phyloP scores from a whole-genome alignment of 1,140 invertebrate species.

The Cydia fagiglandana region DNA sequence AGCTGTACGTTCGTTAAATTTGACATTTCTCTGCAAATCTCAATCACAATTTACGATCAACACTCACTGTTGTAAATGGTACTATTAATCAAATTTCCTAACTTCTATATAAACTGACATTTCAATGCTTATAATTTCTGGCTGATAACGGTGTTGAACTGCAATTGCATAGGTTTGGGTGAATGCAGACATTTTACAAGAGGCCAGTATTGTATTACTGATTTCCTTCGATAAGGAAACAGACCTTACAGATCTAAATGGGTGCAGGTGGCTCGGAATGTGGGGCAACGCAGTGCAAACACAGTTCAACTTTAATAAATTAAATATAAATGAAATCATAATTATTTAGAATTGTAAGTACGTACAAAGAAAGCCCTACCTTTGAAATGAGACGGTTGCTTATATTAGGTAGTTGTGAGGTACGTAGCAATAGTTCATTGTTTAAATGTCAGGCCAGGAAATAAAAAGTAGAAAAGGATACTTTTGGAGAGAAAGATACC shows the following conservation, averaged over 20 bases:
- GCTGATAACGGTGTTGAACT: background rate
- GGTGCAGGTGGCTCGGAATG: background rate
- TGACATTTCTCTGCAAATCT: background rate
- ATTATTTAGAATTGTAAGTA: too few relatives aligned
- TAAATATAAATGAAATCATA: too few relatives aligned
- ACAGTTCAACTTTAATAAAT: too few relatives aligned
- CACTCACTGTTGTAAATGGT: background rate
- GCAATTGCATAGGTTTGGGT: constrained; percentile 3
- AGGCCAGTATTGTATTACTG: background rate
- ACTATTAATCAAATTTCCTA: constrained; percentile 20
- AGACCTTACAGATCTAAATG: constrained; percentile 5
- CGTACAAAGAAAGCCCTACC: too few relatives aligned
- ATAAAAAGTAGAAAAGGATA: too few relatives aligned
- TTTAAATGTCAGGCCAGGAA: too few relatives aligned
- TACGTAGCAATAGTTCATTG: too few relatives aligned
- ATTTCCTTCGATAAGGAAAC: background rate
- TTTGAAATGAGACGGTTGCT: too few relatives aligned
- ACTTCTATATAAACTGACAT: background rate
- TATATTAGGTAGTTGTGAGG: too few relatives aligned
- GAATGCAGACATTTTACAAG: background rate
- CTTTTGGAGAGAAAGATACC: too few relatives aligned
- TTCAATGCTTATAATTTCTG: background rate
- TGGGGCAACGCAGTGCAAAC: background rate
- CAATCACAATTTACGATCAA: background rate
- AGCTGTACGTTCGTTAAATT: constrained; percentile 1